These are phyloP conservation scores for Rhabditoides inermis DNA, from an alignment of 2,888 invertebrate genomes.

Conservation along the genomic window DNA sequence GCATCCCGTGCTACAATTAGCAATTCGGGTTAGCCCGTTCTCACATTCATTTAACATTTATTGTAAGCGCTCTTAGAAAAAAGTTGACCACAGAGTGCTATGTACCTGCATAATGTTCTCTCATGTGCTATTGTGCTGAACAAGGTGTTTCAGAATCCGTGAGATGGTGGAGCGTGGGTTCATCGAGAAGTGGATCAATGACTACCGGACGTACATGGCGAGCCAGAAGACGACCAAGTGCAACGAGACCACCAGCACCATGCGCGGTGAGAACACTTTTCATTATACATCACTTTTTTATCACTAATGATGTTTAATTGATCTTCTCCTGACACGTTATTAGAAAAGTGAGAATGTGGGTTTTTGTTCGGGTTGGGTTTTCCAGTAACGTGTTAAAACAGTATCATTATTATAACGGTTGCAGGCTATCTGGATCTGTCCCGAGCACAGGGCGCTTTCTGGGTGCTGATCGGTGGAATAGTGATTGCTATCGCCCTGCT, in stretches of 20 bases:
- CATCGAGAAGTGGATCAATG: conserved; percentile 42
- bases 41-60: background rate
- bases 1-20: too few relatives aligned
- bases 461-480: conserved; percentile 33
- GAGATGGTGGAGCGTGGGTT: conserved; percentile 44
- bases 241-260: conserved; percentile 17
- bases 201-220: conserved; percentile 29
- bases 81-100: too few relatives aligned
- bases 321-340: too few relatives aligned
- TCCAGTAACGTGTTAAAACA: too few relatives aligned
- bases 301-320: too few relatives aligned
- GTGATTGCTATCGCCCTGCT: conserved; percentile 15
- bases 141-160: conserved; percentile 36
- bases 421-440: conserved; percentile 31
- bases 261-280: conserved; percentile 6
- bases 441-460: conserved; percentile 44
- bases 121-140: too few relatives aligned
- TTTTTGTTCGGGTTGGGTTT: too few relatives aligned
- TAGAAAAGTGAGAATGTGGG: too few relatives aligned
- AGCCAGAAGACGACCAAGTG: conserved; percentile 22
- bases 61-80: too few relatives aligned
- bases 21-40: too few relatives aligned
- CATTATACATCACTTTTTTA: too few relatives aligned
- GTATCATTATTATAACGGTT: background rate
- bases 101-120: too few relatives aligned